phyloP scores from a whole-genome alignment of 1,140 invertebrate genomes.

The Zaprionus gabonicus region DNA sequence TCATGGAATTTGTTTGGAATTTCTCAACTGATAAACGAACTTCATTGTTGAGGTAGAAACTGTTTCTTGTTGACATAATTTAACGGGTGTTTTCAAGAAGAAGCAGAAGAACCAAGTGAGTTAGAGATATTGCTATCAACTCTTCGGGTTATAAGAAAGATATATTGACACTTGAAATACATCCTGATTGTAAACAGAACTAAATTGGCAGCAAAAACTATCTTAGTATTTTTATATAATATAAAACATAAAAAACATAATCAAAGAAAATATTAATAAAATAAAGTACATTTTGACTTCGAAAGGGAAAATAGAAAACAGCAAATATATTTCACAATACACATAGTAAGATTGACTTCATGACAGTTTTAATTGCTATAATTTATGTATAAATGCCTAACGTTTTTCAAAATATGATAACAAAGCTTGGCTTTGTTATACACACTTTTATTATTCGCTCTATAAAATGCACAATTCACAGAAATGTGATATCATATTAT shows the following conservation, averaged over 20 bases:
- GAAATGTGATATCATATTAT: constrained; percentile 49
- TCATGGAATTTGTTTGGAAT: constrained; percentile 3
- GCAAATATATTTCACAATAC: neutral
- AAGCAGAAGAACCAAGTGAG: too few species aligned
- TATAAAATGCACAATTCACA: constrained; percentile 42
- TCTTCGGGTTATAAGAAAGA: too few species aligned
- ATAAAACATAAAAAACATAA: too few species aligned
- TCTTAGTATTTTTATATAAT: too few species aligned
- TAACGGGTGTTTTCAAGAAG: neutral
- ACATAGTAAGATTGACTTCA: neutral
- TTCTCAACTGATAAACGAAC: constrained; percentile 22
- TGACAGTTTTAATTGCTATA: constrained; percentile 7
- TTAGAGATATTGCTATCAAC: too few species aligned
- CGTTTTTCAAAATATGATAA: neutral
- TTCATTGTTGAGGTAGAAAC: constrained; percentile 41
- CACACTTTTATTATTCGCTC: constrained; percentile 22
- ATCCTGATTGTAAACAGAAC: too few species aligned
- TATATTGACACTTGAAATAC: too few species aligned
- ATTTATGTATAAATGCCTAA: constrained; percentile 1
- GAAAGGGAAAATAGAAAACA: neutral
- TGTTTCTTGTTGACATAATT: constrained; percentile 10
- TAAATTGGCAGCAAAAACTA: too few species aligned
- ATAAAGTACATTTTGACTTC: too few species aligned
- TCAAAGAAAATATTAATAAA: too few species aligned
- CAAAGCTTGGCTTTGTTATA: constrained; percentile 15